Evolutionary conservation across 2,888 invertebrate genomes (phyloP).

Genomic region (Graphium colonna): DNA sequence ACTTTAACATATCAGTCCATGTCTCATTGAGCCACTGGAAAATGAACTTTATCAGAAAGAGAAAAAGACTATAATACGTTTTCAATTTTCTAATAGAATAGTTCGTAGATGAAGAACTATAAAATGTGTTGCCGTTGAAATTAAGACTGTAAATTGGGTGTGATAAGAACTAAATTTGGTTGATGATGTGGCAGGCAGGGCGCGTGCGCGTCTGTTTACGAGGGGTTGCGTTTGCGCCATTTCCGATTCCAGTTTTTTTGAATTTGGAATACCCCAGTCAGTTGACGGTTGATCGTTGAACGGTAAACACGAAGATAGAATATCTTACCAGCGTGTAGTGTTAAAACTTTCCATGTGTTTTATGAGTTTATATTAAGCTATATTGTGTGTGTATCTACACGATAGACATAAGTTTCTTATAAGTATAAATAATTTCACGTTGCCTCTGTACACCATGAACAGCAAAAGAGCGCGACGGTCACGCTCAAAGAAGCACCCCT

Average conservation of each 20-base stretch:
- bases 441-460: constrained; percentile 24
- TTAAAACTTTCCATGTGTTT: background rate
- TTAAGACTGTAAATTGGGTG: background rate
- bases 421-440: no score
- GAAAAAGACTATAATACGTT: background rate
- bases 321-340: background rate
- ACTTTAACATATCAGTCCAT: constrained; percentile 15
- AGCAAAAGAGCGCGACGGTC: constrained; percentile 41
- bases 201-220: constrained; percentile 57
- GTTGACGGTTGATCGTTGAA: constrained; percentile 62
- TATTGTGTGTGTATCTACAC: no score
- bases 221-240: constrained; percentile 70
- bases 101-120: background rate
- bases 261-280: constrained; percentile 46
- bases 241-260: constrained; percentile 57
- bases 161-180: constrained; percentile 28
- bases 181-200: constrained; percentile 32
- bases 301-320: constrained; percentile 34
- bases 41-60: constrained; percentile 1
- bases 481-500: constrained; percentile 49
- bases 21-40: background rate
- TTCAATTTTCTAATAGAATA: background rate
- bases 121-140: constrained; percentile 5
- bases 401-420: no score
- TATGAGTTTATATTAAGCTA: no score